These are phyloP conservation scores for Datnioides undecimradiatus DNA, from an alignment of 2,113 vertebrate genomes.

Conservation along the genomic window DNA sequence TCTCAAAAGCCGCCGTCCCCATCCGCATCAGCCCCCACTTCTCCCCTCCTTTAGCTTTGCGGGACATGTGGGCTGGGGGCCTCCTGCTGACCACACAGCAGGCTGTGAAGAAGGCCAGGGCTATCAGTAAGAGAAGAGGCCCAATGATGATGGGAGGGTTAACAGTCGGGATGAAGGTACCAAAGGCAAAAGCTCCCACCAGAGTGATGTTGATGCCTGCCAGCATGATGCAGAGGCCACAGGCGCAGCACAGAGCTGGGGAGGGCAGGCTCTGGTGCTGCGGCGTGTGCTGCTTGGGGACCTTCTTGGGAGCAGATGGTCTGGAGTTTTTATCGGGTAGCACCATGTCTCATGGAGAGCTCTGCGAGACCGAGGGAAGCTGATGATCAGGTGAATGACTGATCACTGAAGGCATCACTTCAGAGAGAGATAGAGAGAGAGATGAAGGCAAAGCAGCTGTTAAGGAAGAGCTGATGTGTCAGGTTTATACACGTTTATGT, in stretches of 20 bases:
- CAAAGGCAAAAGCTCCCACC: slow-evolving; percentile 93
- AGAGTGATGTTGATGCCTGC: slow-evolving; percentile 97
- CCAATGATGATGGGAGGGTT: slow-evolving; percentile 93
- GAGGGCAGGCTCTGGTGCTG: slow-evolving; percentile 87
- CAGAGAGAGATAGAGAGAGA: slow-evolving; percentile 1
- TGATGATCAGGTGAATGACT: not conserved
- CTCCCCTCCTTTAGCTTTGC: slow-evolving; percentile 75
- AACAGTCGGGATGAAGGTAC: slow-evolving; percentile 86
- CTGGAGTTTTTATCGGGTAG: slow-evolving; percentile 81
- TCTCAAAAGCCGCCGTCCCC: slow-evolving; percentile 90
- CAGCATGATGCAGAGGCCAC: slow-evolving; percentile 95
- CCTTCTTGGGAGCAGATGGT: slow-evolving; percentile 81
- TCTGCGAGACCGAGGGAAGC: slow-evolving; percentile 6
- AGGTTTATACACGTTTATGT: not conserved
- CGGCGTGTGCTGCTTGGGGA: slow-evolving; percentile 75
- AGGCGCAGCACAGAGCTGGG: slow-evolving; percentile 93
- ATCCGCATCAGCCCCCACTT: slow-evolving; percentile 85
- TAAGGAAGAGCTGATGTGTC: not conserved
- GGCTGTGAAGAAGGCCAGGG: slow-evolving; percentile 89
- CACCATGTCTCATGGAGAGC: slow-evolving; percentile 71
- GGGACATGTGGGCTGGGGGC: slow-evolving; percentile 72
- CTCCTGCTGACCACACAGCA: slow-evolving; percentile 91
- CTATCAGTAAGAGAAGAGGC: slow-evolving; percentile 89
- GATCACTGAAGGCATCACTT: slow-evolving; percentile 12
- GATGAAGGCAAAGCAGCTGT: not conserved